Evolutionary conservation across 2,888 invertebrate species (phyloP).

Genomic region (Eudemis profundana): DNA sequence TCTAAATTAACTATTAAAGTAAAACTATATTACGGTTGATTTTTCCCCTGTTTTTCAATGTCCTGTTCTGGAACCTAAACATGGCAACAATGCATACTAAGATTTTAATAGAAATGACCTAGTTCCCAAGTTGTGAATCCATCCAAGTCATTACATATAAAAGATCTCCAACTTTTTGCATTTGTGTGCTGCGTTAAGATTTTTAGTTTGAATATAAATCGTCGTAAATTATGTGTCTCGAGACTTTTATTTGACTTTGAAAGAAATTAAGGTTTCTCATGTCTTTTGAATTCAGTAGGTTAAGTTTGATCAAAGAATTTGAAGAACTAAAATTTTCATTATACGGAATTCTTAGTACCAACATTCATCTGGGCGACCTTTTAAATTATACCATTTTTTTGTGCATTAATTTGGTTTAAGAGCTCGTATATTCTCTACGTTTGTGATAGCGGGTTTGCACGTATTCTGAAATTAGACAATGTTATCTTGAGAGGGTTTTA

Average conservation of each 20-base stretch:
- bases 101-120: not conserved
- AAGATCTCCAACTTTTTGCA: conserved; percentile 10
- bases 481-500: conserved; percentile 64
- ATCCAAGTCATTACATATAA: conserved; percentile 1
- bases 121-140: not conserved
- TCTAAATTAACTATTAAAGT: too few relatives aligned
- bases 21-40: too few relatives aligned
- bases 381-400: not conserved
- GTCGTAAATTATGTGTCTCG: conserved; percentile 53
- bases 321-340: not conserved
- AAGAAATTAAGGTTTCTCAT: conserved; percentile 47
- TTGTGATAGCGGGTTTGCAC: conserved; percentile 2
- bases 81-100: too few relatives aligned
- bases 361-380: conserved; percentile 8
- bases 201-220: conserved; percentile 31
- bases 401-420: conserved; percentile 5
- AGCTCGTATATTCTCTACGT: not conserved
- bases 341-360: not conserved
- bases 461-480: conserved; percentile 53
- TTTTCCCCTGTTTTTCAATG: not conserved
- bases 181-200: conserved; percentile 13
- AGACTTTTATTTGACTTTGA: conserved; percentile 53
- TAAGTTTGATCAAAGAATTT: conserved; percentile 15
- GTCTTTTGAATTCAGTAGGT: conserved; percentile 18
- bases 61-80: too few relatives aligned